phyloP scores from a whole-genome alignment of 2,113 vertebrate species.

The Physeter macrocephalus region DNA sequence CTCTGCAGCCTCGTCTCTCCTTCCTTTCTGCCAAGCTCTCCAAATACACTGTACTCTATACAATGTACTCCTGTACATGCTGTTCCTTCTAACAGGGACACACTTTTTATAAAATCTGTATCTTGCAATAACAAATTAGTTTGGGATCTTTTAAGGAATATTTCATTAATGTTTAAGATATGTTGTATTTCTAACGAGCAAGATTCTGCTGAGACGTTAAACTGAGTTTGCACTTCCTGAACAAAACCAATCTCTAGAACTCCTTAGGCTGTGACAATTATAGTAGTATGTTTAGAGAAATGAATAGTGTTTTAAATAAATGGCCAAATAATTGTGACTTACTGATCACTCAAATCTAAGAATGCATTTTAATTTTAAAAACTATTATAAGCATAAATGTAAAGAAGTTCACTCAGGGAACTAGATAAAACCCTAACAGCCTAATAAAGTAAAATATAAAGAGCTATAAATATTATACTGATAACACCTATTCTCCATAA shows the following conservation, averaged over 20 bases:
- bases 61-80: not conserved
- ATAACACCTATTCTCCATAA: not conserved
- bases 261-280: not conserved
- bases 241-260: not conserved
- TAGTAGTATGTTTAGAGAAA: not conserved
- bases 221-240: not conserved
- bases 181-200: not conserved
- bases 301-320: not conserved
- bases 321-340: not conserved
- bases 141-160: not conserved
- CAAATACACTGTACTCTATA: not conserved
- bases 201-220: not conserved
- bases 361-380: conserved; percentile 9
- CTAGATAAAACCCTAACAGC: not conserved
- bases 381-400: not conserved
- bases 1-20: not conserved
- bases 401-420: not conserved
- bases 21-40: not conserved
- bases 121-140: not conserved
- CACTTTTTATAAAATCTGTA: not conserved
- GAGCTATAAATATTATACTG: not conserved
- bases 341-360: conserved; percentile 4
- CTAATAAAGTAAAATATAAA: conserved; percentile 37
- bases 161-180: not conserved
- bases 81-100: not conserved